phyloP scores from a whole-genome alignment of 2,797 vertebrate species.

The Sebastes vulpes region DNA sequence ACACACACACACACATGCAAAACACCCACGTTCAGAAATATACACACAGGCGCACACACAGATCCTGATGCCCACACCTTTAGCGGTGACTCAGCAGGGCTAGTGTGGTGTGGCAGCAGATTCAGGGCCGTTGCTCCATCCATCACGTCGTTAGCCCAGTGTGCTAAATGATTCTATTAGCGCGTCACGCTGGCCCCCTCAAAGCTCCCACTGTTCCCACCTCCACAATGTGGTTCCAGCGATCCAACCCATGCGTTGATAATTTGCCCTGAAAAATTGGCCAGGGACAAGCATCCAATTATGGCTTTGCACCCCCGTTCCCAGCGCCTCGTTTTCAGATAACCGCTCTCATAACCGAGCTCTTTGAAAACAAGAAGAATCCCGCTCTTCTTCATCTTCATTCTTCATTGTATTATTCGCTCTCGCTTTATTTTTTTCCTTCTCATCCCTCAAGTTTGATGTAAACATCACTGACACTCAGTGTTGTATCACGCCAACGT shows the following conservation, averaged over 20 bases:
- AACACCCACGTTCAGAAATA: constrained; percentile 16
- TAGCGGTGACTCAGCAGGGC: constrained; percentile 30
- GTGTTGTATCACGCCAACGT: background rate
- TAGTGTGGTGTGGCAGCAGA: constrained; percentile 39
- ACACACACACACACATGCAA: background rate
- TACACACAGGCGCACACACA: constrained; percentile 13
- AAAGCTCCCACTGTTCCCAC: constrained; percentile 80
- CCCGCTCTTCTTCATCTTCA: constrained; percentile 5
- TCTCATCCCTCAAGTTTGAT: background rate
- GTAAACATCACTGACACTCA: constrained; percentile 19
- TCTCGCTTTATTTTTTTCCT: background rate
- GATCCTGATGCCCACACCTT: constrained; percentile 11
- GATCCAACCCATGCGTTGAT: constrained; percentile 75
- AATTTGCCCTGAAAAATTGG: constrained; percentile 79
- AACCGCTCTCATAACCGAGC: constrained; percentile 59
- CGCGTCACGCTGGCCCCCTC: constrained; percentile 64
- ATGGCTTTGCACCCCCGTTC: constrained; percentile 74
- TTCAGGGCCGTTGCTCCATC: constrained; percentile 58
- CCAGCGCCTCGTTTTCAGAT: constrained; percentile 68
- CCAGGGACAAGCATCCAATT: constrained; percentile 74
- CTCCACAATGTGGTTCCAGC: constrained; percentile 71
- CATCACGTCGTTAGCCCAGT: constrained; percentile 72
- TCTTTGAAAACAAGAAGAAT: constrained; percentile 59
- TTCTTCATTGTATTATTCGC: background rate
- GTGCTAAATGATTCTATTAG: constrained; percentile 81